Base-by-base conservation (phyloP, 2,888 invertebrate genomes). In the Marasmarcha lunaedactyla region DNA sequence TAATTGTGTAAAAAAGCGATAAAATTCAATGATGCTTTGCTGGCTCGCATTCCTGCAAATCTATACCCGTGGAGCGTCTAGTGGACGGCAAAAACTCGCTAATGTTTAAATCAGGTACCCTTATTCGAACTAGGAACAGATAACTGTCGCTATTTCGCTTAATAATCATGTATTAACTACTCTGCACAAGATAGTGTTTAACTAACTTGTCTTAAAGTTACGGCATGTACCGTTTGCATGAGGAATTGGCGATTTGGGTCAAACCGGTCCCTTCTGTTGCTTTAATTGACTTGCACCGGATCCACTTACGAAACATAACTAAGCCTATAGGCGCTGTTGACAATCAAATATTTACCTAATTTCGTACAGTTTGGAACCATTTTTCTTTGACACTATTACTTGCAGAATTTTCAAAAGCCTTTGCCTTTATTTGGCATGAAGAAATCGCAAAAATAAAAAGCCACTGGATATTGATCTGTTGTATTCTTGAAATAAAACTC, bases 281-380 rank as follows among this genome's bases (percentile, higher is more conserved):
- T 57, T 72, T 79, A 78, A 79, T 78, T 78, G 79, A 76, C 72
- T 63, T 68, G 61, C 62, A 65, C 68, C 71, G 71, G 68, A 59
- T 60, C 56, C 50, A 43, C 35, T 37, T 46, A 58, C 55, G 47
- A 45, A 54, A 52, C 51, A 62, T 54, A 56, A 52, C 56, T 49
- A n/a, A n/a, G n/a, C n/a, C n/a, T n/a, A n/a, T n/a, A n/a, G 50
- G 49, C 52, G 45, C 43, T 30, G 44, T 42, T 40, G 52, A 52
- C 49, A 51, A 46, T 52, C 48, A 44, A 54, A 63, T 58, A 54
- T 44, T 46, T 50, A 56, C 60, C 53, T 47, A 57, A 50, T 43
- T 49, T 42, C 50, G 41, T 48, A 40, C 40, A 49, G 47, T 44
- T 59, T 70, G 54, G 65, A 68, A 59, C 57, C 61, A 66, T 59